These are phyloP conservation scores for Cebus imitator DNA, from an alignment of 2,113 vertebrate genomes.

Conservation along the genomic window DNA sequence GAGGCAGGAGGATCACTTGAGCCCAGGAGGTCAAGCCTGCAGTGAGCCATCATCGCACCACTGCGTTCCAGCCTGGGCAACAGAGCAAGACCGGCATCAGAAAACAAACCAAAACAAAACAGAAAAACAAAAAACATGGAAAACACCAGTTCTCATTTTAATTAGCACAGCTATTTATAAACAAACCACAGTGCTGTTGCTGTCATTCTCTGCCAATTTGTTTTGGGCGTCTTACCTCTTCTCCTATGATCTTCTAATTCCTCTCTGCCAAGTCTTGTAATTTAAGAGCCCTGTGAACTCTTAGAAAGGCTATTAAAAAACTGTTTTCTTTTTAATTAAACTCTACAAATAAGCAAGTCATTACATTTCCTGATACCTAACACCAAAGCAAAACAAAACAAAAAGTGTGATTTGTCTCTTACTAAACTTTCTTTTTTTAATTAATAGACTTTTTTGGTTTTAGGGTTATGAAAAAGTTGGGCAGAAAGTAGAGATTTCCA, in stretches of 20 bases:
- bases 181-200: background rate
- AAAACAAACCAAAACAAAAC: no score
- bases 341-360: conserved; percentile 23
- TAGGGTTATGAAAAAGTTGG: background rate
- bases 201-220: background rate
- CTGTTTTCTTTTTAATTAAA: conserved; percentile 46
- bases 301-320: background rate
- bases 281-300: conserved; percentile 3
- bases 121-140: background rate
- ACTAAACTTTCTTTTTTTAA: background rate
- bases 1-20: no score
- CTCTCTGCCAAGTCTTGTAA: conserved; percentile 28
- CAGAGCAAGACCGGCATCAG: no score
- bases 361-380: conserved; percentile 12
- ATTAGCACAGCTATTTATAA: background rate
- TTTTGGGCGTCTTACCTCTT: background rate
- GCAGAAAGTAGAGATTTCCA: background rate
- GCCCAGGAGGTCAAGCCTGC: no score
- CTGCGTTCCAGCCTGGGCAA: no score
- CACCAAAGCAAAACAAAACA: conserved; percentile 12
- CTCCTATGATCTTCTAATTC: background rate
- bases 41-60: no score
- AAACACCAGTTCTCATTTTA: background rate
- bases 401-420: background rate
- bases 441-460: background rate